Percentiles rank a stretch among this genome's conserved stretches.
Conservation (phyloP, 2,797 vertebrate species). For the Parambassis ranga region DNA sequence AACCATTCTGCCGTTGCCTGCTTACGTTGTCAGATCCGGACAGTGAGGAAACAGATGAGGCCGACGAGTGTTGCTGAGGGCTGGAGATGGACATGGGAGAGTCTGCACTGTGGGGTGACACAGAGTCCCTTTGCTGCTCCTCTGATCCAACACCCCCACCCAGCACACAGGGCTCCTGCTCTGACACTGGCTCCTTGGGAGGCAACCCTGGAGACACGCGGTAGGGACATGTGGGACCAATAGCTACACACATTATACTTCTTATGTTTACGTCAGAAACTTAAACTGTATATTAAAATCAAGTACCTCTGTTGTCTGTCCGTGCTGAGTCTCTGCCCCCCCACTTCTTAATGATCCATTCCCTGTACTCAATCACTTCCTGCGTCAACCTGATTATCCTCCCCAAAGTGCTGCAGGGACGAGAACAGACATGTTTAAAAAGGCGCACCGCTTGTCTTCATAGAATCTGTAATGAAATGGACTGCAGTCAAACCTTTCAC, state of each 20-base stretch:
- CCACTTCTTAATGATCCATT: slow-evolving; percentile 97
- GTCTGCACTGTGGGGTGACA: slow-evolving; percentile 84
- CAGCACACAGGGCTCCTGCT: slow-evolving; percentile 53
- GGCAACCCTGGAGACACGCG: slow-evolving; percentile 15
- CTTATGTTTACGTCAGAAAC: too few relatives aligned
- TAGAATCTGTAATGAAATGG: rapidly evolving
- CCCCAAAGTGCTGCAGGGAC: slow-evolving; percentile 87
- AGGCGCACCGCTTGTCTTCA: not conserved
- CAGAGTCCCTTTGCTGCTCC: slow-evolving; percentile 84
- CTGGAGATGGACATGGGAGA: slow-evolving; percentile 88
- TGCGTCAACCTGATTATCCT: slow-evolving; percentile 96
- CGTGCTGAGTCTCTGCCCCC: slow-evolving; percentile 80
- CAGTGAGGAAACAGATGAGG: slow-evolving; percentile 92
- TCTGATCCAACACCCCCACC: slow-evolving; percentile 68
- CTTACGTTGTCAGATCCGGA: slow-evolving; percentile 96
- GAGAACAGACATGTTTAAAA: not conserved
- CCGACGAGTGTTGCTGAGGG: slow-evolving; percentile 90
- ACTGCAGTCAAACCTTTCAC: slow-evolving; percentile 84
- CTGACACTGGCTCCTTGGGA: slow-evolving; percentile 47
- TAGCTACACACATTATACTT: too few relatives aligned
- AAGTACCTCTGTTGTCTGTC: slow-evolving; percentile 82
- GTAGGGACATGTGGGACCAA: not conserved
- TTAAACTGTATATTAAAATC: not conserved
- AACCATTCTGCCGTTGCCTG: not conserved
- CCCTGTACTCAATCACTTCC: slow-evolving; percentile 96